Evolutionary conservation across 1,140 invertebrate species (phyloP).

Genomic region (Apis mellifera): Amel_HAv3.1 CM009936.2:2558001-2558500

Average conservation of each 20-base stretch:
- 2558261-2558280: not conserved
- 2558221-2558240: not conserved
- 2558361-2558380: constrained; percentile 6
- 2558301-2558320: constrained; percentile 2
- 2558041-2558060: too few relatives aligned
- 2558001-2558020: too few relatives aligned
- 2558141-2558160: not conserved
- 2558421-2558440: constrained; percentile 7
- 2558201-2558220: not conserved
- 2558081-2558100: too few relatives aligned
- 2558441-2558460: not conserved
- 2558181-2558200: not conserved
- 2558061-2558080: too few relatives aligned
- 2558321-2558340: constrained; percentile 13
- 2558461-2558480: not conserved
- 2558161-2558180: not conserved
- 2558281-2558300: not conserved
- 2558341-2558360: constrained; percentile 19
- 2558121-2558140: not conserved
- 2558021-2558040: too few relatives aligned
- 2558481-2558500: not conserved
- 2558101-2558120: not conserved
- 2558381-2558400: constrained; percentile 2
- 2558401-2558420: constrained; percentile 13
- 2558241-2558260: not conserved